Evolutionary conservation across 1,140 invertebrate genomes (phyloP), one percentile per base, ranked within the genome.

Genomic region (Rhyzopertha dominica): DNA sequence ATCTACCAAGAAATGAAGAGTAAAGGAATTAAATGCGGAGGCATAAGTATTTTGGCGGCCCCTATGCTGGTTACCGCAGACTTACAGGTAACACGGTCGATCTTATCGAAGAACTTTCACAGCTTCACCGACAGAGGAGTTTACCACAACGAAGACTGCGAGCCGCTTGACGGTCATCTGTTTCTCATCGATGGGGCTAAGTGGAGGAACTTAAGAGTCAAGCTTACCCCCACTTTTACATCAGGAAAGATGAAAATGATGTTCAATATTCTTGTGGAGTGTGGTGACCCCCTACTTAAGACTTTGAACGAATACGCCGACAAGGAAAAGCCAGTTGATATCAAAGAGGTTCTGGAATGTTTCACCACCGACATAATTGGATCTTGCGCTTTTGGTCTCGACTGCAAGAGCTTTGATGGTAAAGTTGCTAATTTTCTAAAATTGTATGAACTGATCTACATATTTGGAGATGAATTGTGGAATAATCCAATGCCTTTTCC

Each of bases 91-190:
- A 66, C 75, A 3, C 67, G 67, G 44, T 28, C 65, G 14, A 69
- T 81, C 29, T 56, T 80, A 0, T 59, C 71, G 0, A 74, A 70
- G 19, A 77, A 80, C 51, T 80, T 81, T 50, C 56, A 68, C 8
- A 59, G 69, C 51, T 80, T 81, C 43, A 56, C 69, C 34, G 70
- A 74, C 47, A 66, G 68, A 3, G 71, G 74, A 46, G 59, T 74
- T 28, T 73, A 64, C 59, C 61, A 62, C 8, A 72, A 70, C 43
- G 68, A 69, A 7, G 57, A 70, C 2, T 59, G 68, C 30, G 76
- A 78, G 44, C 68, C 76, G 8, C 30, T 80, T 12, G 63, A 66
- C 4, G 68, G 61, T 16, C 70, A 77, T 54, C 30, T 59, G 14
- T 56, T 66, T 24, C 50, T 45, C 23, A 36, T 62, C 24, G 40